A percentile compares a stretch with the other conserved stretches of the same genome.
phyloP scores from a whole-genome alignment of 2,888 invertebrate species.

The Pammene aurita region DNA sequence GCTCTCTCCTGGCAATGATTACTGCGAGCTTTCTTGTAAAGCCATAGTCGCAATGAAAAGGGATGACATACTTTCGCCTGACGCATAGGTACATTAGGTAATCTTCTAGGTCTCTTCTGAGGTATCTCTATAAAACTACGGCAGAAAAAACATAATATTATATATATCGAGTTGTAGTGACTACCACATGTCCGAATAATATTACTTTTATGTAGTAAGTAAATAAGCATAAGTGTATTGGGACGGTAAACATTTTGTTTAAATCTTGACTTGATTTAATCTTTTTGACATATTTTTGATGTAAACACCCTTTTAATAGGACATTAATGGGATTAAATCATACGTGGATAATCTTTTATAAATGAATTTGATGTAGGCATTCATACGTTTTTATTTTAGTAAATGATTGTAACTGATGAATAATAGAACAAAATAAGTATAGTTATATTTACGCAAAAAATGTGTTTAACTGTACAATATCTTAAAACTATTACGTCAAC shows the following conservation, averaged over 20 bases:
- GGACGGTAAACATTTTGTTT: background rate
- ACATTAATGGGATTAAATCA: slow-evolving; percentile 14
- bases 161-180: background rate
- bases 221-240: slow-evolving; percentile 13
- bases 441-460: too few relatives aligned
- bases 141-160: slow-evolving; percentile 1
- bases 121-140: slow-evolving; percentile 43
- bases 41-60: slow-evolving; percentile 54
- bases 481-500: too few relatives aligned
- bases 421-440: too few relatives aligned
- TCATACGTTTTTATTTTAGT: background rate
- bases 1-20: slow-evolving; percentile 55
- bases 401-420: background rate
- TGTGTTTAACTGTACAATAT: too few relatives aligned
- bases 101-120: slow-evolving; percentile 50
- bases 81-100: slow-evolving; percentile 40
- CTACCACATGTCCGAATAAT: background rate
- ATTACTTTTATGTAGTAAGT: background rate
- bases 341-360: background rate
- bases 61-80: slow-evolving; percentile 67
- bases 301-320: background rate
- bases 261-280: slow-evolving; percentile 11
- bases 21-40: slow-evolving; percentile 60
- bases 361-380: background rate
- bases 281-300: slow-evolving; percentile 9